Evolutionary conservation across 2,113 vertebrate species (phyloP), one percentile per base, ranked within the genome.

Genomic region (Heterocephalus glaber): DNA sequence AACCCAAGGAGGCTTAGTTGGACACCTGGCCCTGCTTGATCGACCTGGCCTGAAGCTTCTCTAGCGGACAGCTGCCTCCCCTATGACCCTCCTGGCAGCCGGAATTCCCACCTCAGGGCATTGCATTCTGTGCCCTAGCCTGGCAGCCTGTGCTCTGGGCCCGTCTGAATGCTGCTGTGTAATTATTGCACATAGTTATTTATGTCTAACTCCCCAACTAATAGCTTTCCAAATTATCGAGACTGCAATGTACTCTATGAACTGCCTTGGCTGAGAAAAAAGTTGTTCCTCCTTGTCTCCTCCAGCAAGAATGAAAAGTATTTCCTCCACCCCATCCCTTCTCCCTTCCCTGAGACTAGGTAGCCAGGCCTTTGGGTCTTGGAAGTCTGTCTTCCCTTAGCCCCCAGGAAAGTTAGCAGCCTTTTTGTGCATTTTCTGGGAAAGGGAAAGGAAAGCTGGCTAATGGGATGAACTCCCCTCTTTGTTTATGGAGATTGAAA

Each of bases 261-360:
- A 84, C 49, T 63, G 35, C 70, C 28, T 0, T 35, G 83, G 66
- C 44, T 10, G 58, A 84, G 83, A 66, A 81, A 77, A 65, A n/a
- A 56, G 56, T 60, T 28, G 82, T n/a, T 76, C 90, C 85, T 95
- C 70, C 82, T 20, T 24, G 79, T 63, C 63, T 91, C 77, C 60
- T 66, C 60, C 35, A 66, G 65, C 94, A 95, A 97, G 79, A 96
- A 95, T 94, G 83, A 86, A 56, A 96, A 93, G 49, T 74, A 94
- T 89, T 79, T 90, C 68, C 83, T 72, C 30, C 35, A 14, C 30
- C 28, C 60, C 30, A 41, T 16, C 82, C 65, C 68, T 6, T 0
- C 12, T 56, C 38, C 52, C n/a, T 61, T 19, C 56, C 68, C 13
- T 0, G 14, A 28, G n/a, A 86, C 85, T 54, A 82, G 77, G 85